phyloP scores from a whole-genome alignment of 2,888 invertebrate species.

The Lysandra coridon region DNA sequence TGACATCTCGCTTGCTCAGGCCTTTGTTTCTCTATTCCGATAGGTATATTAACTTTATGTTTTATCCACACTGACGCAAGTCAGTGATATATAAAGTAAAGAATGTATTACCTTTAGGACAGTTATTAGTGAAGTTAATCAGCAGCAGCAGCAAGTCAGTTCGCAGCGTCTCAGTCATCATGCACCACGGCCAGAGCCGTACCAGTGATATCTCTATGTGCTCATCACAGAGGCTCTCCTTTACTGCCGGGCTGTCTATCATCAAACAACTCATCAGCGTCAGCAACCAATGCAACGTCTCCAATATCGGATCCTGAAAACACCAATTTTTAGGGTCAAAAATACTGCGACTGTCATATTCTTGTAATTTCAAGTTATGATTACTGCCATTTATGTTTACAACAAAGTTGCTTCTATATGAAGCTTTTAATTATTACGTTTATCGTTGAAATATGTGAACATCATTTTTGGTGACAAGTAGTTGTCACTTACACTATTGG shows the following conservation, averaged over 20 bases:
- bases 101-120: conserved; percentile 75
- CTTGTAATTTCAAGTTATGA: neutral
- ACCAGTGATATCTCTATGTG: conserved; percentile 81
- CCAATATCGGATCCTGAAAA: conserved; percentile 74
- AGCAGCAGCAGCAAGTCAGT: conserved; percentile 80
- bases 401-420: neutral
- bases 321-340: neutral
- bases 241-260: conserved; percentile 75
- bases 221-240: conserved; percentile 76
- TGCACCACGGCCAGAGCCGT: conserved; percentile 85
- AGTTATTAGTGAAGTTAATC: conserved; percentile 82
- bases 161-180: conserved; percentile 77
- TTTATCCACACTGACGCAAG: too few species aligned
- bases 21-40: too few species aligned
- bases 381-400: neutral
- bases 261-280: conserved; percentile 81
- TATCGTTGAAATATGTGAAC: neutral
- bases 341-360: neutral
- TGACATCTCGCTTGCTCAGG: too few species aligned
- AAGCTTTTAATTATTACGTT: neutral
- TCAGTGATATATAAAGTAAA: neutral
- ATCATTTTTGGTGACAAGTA: neutral
- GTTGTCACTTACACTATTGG: conserved; percentile 53
- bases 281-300: conserved; percentile 79
- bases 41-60: too few species aligned